Conservation (phyloP, 2,797 vertebrate genomes). For the Rousettus madagascariensis region DNA sequence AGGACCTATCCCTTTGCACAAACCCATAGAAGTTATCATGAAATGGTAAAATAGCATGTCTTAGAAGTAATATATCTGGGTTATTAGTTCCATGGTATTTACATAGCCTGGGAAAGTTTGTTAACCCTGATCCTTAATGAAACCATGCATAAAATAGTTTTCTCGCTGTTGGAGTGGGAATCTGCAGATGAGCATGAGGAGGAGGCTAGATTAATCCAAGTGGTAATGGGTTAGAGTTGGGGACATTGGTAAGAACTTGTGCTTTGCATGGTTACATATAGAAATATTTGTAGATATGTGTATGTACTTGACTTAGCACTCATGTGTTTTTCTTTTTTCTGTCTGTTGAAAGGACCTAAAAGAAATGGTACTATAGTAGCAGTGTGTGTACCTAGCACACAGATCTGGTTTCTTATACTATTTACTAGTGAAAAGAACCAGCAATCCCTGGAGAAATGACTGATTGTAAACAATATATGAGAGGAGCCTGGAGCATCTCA, state of each 20-base stretch:
- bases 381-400: background rate
- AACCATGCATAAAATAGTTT: background rate
- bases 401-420: background rate
- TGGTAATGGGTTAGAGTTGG: background rate
- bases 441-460: background rate
- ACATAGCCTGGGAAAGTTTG: background rate
- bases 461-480: background rate
- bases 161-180: background rate
- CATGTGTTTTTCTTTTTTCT: background rate
- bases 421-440: background rate
- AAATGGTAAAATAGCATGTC: background rate
- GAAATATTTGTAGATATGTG: background rate
- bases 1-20: background rate
- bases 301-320: background rate
- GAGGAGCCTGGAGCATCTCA: background rate
- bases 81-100: background rate
- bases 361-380: background rate
- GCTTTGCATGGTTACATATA: background rate
- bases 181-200: background rate
- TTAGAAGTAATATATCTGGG: background rate
- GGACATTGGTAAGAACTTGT: background rate
- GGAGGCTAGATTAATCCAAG: background rate
- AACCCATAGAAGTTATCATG: background rate
- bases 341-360: background rate
- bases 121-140: background rate